Percentiles rank a stretch among this genome's conserved stretches.
Conservation (phyloP, 2,797 vertebrate genomes). For the Aplochiton taeniatus region DNA sequence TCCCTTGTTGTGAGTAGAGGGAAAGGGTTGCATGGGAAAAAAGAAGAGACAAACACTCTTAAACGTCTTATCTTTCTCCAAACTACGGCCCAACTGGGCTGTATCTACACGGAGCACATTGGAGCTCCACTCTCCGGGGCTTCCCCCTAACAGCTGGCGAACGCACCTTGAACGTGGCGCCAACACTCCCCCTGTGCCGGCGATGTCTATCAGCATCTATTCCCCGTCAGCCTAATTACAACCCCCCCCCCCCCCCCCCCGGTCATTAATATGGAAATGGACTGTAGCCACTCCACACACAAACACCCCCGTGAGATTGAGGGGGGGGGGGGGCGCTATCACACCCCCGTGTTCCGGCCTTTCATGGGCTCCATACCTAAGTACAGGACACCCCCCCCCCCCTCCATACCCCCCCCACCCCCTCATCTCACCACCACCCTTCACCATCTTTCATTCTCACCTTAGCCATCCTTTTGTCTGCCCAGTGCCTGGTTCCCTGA, state of each 20-base stretch:
- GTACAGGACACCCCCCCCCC: too few relatives aligned
- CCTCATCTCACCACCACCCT: too few relatives aligned
- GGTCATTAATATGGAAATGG: conserved; percentile 51
- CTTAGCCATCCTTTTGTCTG: too few relatives aligned
- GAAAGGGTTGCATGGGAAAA: too few relatives aligned
- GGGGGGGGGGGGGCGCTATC: neutral
- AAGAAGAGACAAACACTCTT: too few relatives aligned
- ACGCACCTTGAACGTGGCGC: conserved; percentile 26
- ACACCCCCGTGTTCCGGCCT: neutral
- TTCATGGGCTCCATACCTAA: neutral
- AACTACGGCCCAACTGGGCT: too few relatives aligned
- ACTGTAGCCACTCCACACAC: neutral
- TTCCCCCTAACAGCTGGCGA: neutral
- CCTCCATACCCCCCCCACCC: too few relatives aligned
- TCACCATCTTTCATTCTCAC: too few relatives aligned
- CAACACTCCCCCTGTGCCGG: conserved; percentile 10
- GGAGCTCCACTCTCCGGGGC: neutral
- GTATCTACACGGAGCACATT: neutral
- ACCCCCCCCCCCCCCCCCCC: conserved; percentile 22
- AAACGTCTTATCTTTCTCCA: too few relatives aligned
- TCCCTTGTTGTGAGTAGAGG: too few relatives aligned
- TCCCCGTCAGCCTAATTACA: conserved; percentile 16
- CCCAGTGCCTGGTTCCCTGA: too few relatives aligned
- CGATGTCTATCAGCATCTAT: neutral
- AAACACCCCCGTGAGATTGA: neutral